phyloP scores from a whole-genome alignment of 1,140 invertebrate genomes.

The Panagrolaimus sp. region DNA sequence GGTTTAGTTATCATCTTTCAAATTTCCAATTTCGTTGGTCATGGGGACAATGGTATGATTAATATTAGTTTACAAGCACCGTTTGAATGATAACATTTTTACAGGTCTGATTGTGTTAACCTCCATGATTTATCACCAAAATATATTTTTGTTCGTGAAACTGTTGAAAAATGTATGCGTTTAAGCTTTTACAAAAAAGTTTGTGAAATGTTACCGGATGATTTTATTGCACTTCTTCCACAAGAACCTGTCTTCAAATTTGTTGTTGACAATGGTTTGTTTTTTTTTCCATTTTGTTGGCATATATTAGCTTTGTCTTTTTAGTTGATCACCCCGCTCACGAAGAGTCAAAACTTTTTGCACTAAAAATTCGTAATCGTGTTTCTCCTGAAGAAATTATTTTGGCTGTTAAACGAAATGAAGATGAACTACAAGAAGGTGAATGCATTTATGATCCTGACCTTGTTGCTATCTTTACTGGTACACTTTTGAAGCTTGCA shows the following conservation, averaged over 20 bases:
- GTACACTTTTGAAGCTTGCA: constrained; percentile 82
- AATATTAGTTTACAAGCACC: too few species aligned
- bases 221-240: constrained; percentile 77
- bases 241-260: constrained; percentile 62
- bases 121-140: constrained; percentile 71
- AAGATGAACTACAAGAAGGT: constrained; percentile 22
- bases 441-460: constrained; percentile 26
- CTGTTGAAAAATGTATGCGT: constrained; percentile 81
- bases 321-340: constrained; percentile 74
- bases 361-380: constrained; percentile 76
- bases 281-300: background rate
- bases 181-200: constrained; percentile 92
- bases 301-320: constrained; percentile 4
- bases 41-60: constrained; percentile 76
- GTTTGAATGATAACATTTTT: too few species aligned
- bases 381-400: constrained; percentile 82
- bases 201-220: constrained; percentile 79
- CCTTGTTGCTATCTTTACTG: constrained; percentile 92
- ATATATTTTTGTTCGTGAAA: constrained; percentile 89
- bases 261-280: constrained; percentile 60
- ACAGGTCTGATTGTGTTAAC: constrained; percentile 58
- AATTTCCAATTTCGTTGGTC: constrained; percentile 99
- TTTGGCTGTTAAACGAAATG: constrained; percentile 69
- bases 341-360: constrained; percentile 74
- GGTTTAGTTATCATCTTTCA: constrained; percentile 97